These are phyloP conservation scores for Zaprionus camerounensis DNA, from an alignment of 1,140 invertebrate species.

Conservation along the genomic window DNA sequence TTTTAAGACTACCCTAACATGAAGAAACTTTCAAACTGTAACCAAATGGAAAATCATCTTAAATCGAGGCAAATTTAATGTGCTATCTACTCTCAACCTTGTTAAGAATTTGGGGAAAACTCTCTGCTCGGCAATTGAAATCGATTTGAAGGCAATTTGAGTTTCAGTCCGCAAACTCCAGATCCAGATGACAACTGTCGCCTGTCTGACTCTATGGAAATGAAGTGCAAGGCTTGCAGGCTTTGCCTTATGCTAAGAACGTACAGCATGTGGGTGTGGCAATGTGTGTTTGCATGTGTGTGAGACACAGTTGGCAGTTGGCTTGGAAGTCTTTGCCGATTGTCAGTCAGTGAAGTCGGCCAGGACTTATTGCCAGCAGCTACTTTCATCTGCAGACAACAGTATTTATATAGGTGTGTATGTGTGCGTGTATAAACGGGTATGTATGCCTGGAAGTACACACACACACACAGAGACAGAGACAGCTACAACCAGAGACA, in stretches of 20 bases:
- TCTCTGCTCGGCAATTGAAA: slow-evolving; percentile 16
- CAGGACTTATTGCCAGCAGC: slow-evolving; percentile 34
- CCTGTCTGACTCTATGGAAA: slow-evolving; percentile 40
- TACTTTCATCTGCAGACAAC: slow-evolving; percentile 26
- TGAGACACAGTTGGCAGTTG: slow-evolving; percentile 25
- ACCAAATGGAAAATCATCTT: background rate
- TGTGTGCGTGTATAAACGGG: background rate
- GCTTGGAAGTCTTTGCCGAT: slow-evolving; percentile 28
- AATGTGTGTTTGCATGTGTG: background rate
- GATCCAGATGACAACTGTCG: slow-evolving; percentile 23
- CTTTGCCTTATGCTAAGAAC: slow-evolving; percentile 35
- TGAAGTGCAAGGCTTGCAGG: slow-evolving; percentile 50
- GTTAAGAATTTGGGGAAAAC: background rate
- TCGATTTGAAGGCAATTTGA: slow-evolving; percentile 46
- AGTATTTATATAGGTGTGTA: slow-evolving; percentile 24
- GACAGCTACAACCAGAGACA: slow-evolving; percentile 18
- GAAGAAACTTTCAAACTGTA: background rate
- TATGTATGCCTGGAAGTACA: slow-evolving; percentile 3
- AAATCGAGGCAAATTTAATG: background rate
- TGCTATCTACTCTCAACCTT: too few species aligned
- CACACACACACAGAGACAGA: background rate
- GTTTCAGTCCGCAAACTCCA: slow-evolving; percentile 5
- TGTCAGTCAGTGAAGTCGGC: slow-evolving; percentile 42
- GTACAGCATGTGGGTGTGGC: slow-evolving; percentile 4
- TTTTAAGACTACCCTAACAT: too few species aligned